Conservation (phyloP, 2,888 invertebrate species). For the Itoplectis maculator region DNA sequence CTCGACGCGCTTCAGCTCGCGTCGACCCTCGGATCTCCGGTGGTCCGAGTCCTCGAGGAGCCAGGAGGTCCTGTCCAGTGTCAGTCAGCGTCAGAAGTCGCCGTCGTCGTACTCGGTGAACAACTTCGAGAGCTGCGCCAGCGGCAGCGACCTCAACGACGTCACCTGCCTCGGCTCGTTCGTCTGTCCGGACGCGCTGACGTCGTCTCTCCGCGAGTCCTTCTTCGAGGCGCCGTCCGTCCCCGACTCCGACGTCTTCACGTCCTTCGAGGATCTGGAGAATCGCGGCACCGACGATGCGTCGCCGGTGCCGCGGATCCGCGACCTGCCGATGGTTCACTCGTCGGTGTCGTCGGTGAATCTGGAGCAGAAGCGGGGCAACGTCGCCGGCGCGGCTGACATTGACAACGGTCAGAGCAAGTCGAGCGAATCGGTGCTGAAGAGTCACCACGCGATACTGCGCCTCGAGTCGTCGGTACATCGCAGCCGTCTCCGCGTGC, state of each 20-base stretch:
- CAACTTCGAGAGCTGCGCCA: slow-evolving; percentile 79
- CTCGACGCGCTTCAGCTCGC: slow-evolving; percentile 79
- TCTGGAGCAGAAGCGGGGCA: slow-evolving; percentile 67
- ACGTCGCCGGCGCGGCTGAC: no score
- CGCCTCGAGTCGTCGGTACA: slow-evolving; percentile 75
- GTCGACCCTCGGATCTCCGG: slow-evolving; percentile 81
- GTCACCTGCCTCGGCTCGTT: slow-evolving; percentile 80
- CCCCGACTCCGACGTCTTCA: slow-evolving; percentile 80
- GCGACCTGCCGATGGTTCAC: slow-evolving; percentile 62
- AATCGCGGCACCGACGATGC: no score
- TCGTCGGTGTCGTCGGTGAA: slow-evolving; percentile 78
- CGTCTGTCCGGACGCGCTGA: slow-evolving; percentile 80
- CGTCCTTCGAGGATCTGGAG: slow-evolving; percentile 80
- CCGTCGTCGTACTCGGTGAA: slow-evolving; percentile 82
- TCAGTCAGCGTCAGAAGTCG: slow-evolving; percentile 75
- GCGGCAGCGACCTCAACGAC: slow-evolving; percentile 81
- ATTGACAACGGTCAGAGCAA: slow-evolving; percentile 75
- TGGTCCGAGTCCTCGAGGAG: slow-evolving; percentile 83
- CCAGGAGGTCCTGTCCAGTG: slow-evolving; percentile 79
- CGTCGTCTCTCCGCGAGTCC: slow-evolving; percentile 80
- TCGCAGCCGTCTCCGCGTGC: slow-evolving; percentile 72
- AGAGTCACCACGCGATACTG: slow-evolving; percentile 70
- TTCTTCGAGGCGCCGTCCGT: slow-evolving; percentile 80
- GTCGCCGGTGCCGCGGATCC: slow-evolving; percentile 46
- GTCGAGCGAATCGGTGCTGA: slow-evolving; percentile 79